Conservation (phyloP, 2,113 vertebrate genomes). For the Halcyon malimbica region DNA sequence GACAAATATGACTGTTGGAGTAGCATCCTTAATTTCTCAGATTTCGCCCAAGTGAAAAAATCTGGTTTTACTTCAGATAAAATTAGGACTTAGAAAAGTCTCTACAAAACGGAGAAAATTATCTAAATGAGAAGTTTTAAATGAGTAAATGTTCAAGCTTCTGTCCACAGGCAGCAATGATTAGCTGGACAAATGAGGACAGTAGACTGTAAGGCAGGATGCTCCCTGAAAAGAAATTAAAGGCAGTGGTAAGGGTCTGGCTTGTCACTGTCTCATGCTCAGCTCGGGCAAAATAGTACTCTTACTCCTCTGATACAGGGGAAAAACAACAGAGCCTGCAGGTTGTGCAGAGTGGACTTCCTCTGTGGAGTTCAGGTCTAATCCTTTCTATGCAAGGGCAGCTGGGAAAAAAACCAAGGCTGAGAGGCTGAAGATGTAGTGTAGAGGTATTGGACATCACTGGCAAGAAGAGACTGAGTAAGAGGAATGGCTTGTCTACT, state of each 20-base stretch:
- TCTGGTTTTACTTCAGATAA: background rate
- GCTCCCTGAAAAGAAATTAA: background rate
- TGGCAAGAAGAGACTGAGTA: background rate
- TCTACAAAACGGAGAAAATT: background rate
- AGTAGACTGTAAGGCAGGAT: background rate
- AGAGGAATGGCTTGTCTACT: background rate
- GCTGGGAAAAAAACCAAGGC: background rate
- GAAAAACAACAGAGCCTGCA: background rate
- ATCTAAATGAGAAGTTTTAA: background rate
- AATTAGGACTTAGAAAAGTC: background rate
- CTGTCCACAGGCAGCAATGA: background rate
- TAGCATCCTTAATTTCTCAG: background rate
- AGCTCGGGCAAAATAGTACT: background rate
- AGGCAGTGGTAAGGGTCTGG: background rate
- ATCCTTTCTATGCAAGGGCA: background rate
- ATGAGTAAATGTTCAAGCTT: background rate
- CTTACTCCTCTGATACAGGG: background rate
- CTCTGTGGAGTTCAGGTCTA: background rate
- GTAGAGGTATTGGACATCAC: background rate
- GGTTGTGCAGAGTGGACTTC: background rate
- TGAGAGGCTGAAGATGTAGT: background rate
- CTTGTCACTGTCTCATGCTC: background rate
- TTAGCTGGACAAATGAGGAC: background rate
- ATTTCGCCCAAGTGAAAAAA: background rate
- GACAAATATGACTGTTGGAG: background rate